These are phyloP conservation scores for Hippocampus mohnikei DNA, from an alignment of 2,113 vertebrate species.

Conservation along the genomic window DNA sequence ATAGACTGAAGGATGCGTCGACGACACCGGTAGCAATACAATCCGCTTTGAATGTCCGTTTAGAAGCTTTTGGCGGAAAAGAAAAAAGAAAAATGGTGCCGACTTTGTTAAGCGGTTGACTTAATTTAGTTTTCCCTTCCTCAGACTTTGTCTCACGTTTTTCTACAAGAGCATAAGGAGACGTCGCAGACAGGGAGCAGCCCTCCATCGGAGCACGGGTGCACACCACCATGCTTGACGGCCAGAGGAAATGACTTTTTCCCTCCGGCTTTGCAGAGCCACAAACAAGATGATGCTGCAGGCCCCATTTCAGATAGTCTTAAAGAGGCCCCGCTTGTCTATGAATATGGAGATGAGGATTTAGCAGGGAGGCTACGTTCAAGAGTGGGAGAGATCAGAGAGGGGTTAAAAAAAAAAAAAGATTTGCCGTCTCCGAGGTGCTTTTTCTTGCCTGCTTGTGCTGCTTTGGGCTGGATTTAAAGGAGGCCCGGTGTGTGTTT, in stretches of 20 bases:
- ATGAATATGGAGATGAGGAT: conserved; percentile 75
- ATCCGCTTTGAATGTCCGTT: too few relatives aligned
- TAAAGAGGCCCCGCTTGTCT: conserved; percentile 60
- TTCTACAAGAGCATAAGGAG: conserved; percentile 11
- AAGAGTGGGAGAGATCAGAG: conserved; percentile 41
- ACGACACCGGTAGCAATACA: too few relatives aligned
- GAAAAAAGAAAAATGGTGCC: too few relatives aligned
- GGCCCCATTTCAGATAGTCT: conserved; percentile 67
- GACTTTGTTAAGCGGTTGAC: too few relatives aligned
- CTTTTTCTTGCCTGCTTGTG: conserved; percentile 47
- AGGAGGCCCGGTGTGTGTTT: conserved; percentile 26
- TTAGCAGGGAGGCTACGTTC: conserved; percentile 30
- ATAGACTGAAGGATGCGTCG: too few relatives aligned
- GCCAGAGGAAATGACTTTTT: conserved; percentile 68
- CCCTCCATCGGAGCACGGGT: conserved; percentile 38
- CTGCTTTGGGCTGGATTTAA: conserved; percentile 57
- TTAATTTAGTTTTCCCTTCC: too few relatives aligned
- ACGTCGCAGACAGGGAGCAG: conserved; percentile 21
- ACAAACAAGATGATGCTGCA: conserved; percentile 65
- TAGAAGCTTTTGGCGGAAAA: too few relatives aligned
- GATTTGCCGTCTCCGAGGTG: conserved; percentile 53
- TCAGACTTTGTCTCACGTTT: background rate
- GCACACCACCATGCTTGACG: conserved; percentile 60
- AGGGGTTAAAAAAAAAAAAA: conserved; percentile 27
- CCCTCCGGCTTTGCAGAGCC: conserved; percentile 60